Evolutionary conservation across 2,113 vertebrate species (phyloP).

Genomic region (Phasianus colchicus): DNA sequence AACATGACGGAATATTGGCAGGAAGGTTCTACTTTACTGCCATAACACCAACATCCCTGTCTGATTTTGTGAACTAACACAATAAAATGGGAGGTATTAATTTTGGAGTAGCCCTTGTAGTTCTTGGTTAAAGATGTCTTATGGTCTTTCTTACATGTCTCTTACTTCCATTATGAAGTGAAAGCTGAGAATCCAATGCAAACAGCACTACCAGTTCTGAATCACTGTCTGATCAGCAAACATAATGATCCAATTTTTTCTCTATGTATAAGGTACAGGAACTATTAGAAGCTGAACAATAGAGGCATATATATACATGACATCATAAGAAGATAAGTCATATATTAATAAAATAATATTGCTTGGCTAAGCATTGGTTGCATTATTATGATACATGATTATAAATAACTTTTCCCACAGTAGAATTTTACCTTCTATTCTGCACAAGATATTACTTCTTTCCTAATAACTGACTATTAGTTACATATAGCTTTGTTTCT

Average conservation of each 20-base stretch:
- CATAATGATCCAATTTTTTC: background rate
- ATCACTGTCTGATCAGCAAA: background rate
- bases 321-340: background rate
- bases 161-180: background rate
- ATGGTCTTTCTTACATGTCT: no score
- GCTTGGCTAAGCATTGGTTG: background rate
- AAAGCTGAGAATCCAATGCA: background rate
- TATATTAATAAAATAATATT: background rate
- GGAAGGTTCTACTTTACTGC: no score
- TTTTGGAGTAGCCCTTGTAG: no score
- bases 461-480: background rate
- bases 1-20: no score
- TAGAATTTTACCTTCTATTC: background rate
- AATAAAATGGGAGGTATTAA: no score
- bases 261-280: no score
- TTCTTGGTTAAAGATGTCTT: background rate
- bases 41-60: no score
- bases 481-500: background rate
- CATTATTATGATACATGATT: background rate
- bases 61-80: no score
- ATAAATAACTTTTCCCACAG: background rate
- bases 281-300: no score
- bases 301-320: no score
- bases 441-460: background rate
- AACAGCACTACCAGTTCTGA: background rate